A percentile compares a stretch with the other conserved stretches of the same genome.
Conservation (phyloP, 2,113 vertebrate species). For the Bettongia penicillata region DNA sequence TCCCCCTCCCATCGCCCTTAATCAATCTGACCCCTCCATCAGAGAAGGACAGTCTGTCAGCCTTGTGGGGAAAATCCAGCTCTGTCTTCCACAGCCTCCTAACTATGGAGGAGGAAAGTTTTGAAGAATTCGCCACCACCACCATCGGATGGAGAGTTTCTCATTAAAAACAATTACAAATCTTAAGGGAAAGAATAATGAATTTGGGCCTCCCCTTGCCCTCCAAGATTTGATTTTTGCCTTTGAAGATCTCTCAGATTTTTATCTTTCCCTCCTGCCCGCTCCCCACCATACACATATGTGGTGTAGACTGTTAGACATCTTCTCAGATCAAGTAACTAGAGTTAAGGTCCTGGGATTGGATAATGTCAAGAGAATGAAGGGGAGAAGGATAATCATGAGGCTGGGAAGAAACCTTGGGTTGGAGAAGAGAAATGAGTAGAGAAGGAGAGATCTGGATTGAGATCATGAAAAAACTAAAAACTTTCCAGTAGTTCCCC, state of each 20-base stretch:
- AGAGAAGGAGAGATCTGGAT: background rate
- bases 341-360: background rate
- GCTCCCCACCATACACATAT: background rate
- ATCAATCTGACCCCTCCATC: background rate
- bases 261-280: background rate
- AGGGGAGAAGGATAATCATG: background rate
- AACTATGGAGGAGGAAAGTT: background rate
- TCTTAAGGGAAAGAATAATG: background rate
- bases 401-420: background rate
- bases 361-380: background rate
- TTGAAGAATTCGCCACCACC: background rate
- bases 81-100: background rate
- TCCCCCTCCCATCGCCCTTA: background rate
- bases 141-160: background rate
- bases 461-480: background rate
- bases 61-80: background rate
- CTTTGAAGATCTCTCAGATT: background rate
- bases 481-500: background rate
- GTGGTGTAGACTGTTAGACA: background rate
- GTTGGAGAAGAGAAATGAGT: background rate
- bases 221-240: background rate
- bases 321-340: background rate
- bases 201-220: rapidly evolving
- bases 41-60: background rate
- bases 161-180: background rate